phyloP scores from a whole-genome alignment of 2,113 vertebrate genomes.

The Triplophysa tibetana region DNA sequence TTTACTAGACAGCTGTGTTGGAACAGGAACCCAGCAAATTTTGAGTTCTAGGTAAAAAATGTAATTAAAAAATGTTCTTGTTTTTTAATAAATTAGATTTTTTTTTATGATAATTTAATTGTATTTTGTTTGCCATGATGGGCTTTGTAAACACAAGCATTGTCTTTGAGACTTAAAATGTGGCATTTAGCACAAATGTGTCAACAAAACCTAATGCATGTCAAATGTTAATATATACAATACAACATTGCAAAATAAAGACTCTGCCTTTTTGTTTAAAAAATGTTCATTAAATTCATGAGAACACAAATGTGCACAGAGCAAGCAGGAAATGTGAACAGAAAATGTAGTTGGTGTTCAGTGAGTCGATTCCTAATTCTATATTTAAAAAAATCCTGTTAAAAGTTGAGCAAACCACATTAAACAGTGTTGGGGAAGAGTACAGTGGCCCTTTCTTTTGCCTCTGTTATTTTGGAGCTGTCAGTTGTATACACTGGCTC shows the following conservation, averaged over 20 bases:
- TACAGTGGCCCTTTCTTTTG: neutral
- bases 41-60: neutral
- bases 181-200: neutral
- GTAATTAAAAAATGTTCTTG: neutral
- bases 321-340: neutral
- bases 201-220: slow-evolving; percentile 3
- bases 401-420: neutral
- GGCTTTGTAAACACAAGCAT: neutral
- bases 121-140: neutral
- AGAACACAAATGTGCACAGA: neutral
- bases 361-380: neutral
- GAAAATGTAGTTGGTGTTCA: neutral
- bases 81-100: neutral
- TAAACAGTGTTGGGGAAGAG: neutral
- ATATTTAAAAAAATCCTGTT: neutral
- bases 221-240: slow-evolving; percentile 12
- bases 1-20: slow-evolving; percentile 6
- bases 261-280: slow-evolving; percentile 4
- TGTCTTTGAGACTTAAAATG: neutral
- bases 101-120: neutral
- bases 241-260: neutral
- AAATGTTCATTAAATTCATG: neutral
- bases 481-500: neutral
- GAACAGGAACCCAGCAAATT: neutral
- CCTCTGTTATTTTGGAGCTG: slow-evolving; percentile 9